A percentile compares a stretch with the other conserved stretches of the same genome.
These are phyloP conservation scores for Eumaeus atala DNA, from an alignment of 1,140 invertebrate genomes.

Conservation along the genomic window DNA sequence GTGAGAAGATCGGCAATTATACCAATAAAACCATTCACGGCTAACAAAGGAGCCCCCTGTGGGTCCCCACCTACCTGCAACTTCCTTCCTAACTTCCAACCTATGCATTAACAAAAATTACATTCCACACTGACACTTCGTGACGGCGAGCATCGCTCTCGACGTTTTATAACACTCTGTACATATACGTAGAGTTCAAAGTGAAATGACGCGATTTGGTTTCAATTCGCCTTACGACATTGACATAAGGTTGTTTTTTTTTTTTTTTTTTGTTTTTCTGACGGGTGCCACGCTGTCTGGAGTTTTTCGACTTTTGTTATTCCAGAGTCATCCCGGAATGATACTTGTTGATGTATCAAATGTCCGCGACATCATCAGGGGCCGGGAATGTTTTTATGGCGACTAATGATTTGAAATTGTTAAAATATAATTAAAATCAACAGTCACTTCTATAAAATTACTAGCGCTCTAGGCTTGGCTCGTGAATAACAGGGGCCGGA, in stretches of 20 bases:
- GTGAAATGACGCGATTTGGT: not conserved
- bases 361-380: not conserved
- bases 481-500: too few species aligned
- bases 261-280: slow-evolving; percentile 21
- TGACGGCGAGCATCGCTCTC: slow-evolving; percentile 56
- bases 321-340: slow-evolving; percentile 23
- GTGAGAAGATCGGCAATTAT: too few species aligned
- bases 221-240: slow-evolving; percentile 5
- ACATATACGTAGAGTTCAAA: not conserved
- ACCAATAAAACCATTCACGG: too few species aligned
- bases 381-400: not conserved
- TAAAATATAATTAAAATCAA: too few species aligned
- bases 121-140: slow-evolving; percentile 40
- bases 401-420: slow-evolving; percentile 16
- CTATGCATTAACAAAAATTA: slow-evolving; percentile 50
- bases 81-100: slow-evolving; percentile 62
- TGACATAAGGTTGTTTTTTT: slow-evolving; percentile 3
- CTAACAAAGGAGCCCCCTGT: slow-evolving; percentile 2
- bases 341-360: slow-evolving; percentile 37
- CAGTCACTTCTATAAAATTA: too few species aligned
- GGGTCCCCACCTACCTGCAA: slow-evolving; percentile 45
- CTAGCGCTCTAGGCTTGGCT: too few species aligned
- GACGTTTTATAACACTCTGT: too few species aligned
- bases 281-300: slow-evolving; percentile 62
- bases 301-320: too few species aligned